Percentiles rank a stretch among this genome's conserved stretches.
These are phyloP conservation scores for Nothocercus julius DNA, from an alignment of 2,113 vertebrate species.

Conservation along the genomic window DNA sequence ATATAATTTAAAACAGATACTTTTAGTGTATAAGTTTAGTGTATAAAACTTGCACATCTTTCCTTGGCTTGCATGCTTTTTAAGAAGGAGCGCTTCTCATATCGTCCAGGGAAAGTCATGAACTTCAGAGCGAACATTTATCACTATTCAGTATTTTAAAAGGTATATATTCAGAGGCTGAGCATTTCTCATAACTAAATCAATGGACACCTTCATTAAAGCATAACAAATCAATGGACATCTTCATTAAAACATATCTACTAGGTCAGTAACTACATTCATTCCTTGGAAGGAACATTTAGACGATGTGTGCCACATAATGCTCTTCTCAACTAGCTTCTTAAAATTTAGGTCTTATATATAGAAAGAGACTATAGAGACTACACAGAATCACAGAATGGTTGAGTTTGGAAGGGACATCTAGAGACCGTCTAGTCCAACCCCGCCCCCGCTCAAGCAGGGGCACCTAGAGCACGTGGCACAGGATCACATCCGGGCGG, in stretches of 20 bases:
- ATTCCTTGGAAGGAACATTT: constrained; percentile 22
- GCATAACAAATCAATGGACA: constrained; percentile 24
- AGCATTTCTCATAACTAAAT: constrained; percentile 34
- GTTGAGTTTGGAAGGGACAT: too few species aligned
- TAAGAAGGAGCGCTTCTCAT: not conserved
- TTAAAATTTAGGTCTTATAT: not conserved
- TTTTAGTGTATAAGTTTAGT: not conserved
- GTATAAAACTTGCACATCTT: not conserved
- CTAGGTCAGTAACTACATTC: constrained; percentile 10
- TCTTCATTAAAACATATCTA: constrained; percentile 28
- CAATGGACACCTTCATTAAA: constrained; percentile 37
- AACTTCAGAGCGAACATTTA: not conserved
- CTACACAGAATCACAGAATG: too few species aligned
- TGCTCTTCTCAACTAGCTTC: not conserved
- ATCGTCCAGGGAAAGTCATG: not conserved
- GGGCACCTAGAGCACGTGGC: too few species aligned
- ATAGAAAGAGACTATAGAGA: too few species aligned
- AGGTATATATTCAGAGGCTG: not conserved
- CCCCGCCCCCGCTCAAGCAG: too few species aligned
- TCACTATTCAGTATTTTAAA: not conserved
- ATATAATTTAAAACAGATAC: not conserved
- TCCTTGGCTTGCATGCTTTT: not conserved
- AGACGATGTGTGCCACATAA: not conserved
- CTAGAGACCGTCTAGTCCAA: too few species aligned
- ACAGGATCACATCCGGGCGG: too few species aligned